These are phyloP conservation scores for Urechis unicinctus DNA, from an alignment of 2,888 invertebrate species.

Conservation along the genomic window DNA sequence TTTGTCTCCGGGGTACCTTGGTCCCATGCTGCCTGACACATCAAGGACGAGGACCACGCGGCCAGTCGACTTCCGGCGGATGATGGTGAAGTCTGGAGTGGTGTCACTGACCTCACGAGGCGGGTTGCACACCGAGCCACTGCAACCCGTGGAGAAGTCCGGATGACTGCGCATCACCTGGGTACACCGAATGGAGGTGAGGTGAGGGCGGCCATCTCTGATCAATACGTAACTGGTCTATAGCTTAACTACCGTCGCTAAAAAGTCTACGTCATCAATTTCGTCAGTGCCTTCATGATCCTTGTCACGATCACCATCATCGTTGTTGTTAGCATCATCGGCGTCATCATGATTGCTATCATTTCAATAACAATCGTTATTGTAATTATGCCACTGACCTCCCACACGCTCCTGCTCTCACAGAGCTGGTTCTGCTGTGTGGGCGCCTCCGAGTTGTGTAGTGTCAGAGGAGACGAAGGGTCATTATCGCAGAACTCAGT, in stretches of 20 bases:
- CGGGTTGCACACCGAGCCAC: conserved; percentile 8
- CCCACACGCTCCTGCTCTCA: conserved; percentile 56
- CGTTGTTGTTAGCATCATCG: neutral
- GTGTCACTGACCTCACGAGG: conserved; percentile 12
- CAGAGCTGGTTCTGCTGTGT: conserved; percentile 63
- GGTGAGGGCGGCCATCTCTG: neutral
- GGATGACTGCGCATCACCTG: conserved; percentile 16
- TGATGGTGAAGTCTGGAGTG: conserved; percentile 13
- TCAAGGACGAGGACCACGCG: conserved; percentile 15
- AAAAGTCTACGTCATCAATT: too few relatives aligned
- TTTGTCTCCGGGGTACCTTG: neutral
- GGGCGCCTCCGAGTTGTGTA: conserved; percentile 58
- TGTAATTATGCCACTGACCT: too few relatives aligned
- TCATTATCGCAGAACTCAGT: conserved; percentile 60
- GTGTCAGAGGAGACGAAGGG: conserved; percentile 5
- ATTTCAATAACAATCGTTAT: too few relatives aligned
- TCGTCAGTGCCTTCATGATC: neutral
- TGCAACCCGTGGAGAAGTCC: conserved; percentile 16
- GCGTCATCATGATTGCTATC: too few relatives aligned
- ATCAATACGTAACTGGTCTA: too few relatives aligned
- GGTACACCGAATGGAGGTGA: neutral
- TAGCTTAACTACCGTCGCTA: too few relatives aligned
- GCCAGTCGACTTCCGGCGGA: conserved; percentile 1
- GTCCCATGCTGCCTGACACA: conserved; percentile 18
- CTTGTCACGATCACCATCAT: neutral